Evolutionary conservation across 1,140 invertebrate genomes (phyloP).

Genomic region (Globodera ellingtonae): DNA sequence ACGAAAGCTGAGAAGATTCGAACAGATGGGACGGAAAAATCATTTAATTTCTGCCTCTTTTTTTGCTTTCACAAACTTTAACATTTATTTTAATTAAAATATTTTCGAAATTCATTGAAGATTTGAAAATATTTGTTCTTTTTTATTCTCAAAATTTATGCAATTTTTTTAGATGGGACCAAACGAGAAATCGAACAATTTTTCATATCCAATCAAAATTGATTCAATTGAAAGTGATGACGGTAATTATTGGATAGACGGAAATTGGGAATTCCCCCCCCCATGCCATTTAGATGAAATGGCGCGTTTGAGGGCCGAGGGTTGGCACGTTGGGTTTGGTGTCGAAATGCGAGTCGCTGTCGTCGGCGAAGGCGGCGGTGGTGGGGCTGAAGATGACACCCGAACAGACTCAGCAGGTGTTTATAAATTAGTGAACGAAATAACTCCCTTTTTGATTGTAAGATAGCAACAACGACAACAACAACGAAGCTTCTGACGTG

Average conservation of each 20-base stretch:
- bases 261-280: background rate
- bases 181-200: background rate
- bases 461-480: background rate
- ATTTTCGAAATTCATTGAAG: background rate
- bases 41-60: background rate
- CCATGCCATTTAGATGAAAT: background rate
- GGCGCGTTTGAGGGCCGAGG: background rate
- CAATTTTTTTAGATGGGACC: background rate
- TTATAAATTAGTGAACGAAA: background rate
- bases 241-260: background rate
- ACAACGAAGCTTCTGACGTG: background rate
- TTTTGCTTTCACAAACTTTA: background rate
- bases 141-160: background rate
- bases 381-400: background rate
- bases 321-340: constrained; percentile 14
- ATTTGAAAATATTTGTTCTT: background rate
- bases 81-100: background rate
- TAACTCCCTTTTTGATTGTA: background rate
- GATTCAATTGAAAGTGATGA: background rate
- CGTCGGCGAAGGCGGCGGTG: background rate
- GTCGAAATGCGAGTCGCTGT: constrained; percentile 13
- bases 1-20: background rate
- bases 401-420: background rate
- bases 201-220: background rate
- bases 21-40: no score